Evolutionary conservation across 2,113 vertebrate genomes (phyloP), one percentile per base, ranked within the genome.

Genomic region (Aix galericulata): DNA sequence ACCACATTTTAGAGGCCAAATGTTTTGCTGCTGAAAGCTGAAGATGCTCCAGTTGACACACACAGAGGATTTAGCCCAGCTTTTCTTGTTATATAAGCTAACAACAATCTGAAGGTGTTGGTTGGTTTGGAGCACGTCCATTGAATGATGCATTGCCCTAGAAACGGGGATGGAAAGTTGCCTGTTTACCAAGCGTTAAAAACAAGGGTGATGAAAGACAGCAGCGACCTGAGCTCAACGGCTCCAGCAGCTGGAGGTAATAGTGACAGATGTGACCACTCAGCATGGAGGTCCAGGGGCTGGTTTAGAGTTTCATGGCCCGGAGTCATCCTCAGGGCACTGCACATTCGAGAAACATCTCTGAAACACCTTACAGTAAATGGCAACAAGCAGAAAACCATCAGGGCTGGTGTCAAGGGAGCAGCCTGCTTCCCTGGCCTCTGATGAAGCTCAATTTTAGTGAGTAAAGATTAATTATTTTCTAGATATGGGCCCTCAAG

Each of bases 221-320:
- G 38, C 55, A 90, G 12, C 0, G 4, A 89, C 52, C 67, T 3
- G 34, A 91, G 86, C 75, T 92, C 34, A 86, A 34, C 26, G n/a
- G 66, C 60, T 79, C 62, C 74, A 91, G 73, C 69, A 86, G 56
- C 6, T 44, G 77, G n/a, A 78, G 27, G 46, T 56, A 86, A 90
- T 86, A 92, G 90, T 73, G 88, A 84, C 48, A 84, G 81, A 72
- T 86, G 66, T 67, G 56, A 92, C 86, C 21, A 36, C 77, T 95
- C 72, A 83, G 80, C 2, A 2, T 44, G 26, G 16, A 93, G 58
- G 69, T 84, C 81, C 69, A 82, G 0, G 7, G 91, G 53, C 53
- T 89, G 63, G 83, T 82, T 86, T 94, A 94, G 52, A 93, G 66
- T 95, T 97, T 95, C 91, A 84, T 27, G 26, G 60, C 77, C 60